Percentiles rank a stretch among this genome's conserved stretches.
Evolutionary conservation across 2,797 vertebrate species (phyloP).

Genomic region (Micrastur ruficollis): DNA sequence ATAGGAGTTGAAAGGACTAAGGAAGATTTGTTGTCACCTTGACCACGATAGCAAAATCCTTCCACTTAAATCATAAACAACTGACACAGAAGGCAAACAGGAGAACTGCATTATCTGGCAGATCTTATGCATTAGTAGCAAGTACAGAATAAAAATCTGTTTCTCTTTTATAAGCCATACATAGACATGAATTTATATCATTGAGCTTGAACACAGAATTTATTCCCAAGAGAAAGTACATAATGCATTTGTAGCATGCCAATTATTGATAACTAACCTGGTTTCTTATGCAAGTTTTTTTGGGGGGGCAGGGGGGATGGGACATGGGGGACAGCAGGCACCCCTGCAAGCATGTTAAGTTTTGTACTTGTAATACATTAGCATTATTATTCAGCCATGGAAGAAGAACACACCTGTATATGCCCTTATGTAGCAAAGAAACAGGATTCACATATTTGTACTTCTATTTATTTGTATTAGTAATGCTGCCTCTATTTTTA

Average conservation of each 20-base stretch:
- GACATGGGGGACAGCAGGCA: not conserved
- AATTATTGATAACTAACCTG: not conserved
- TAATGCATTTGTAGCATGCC: not conserved
- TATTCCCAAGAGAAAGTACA: not conserved
- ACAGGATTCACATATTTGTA: not conserved
- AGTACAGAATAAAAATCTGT: not conserved
- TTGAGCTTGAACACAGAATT: not conserved
- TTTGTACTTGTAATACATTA: not conserved
- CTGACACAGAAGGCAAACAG: not conserved
- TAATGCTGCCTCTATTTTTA: not conserved
- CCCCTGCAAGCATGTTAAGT: not conserved
- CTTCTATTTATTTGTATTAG: not conserved
- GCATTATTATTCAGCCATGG: not conserved
- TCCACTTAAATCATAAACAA: not conserved
- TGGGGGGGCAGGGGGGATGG: no score
- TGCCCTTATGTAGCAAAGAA: not conserved
- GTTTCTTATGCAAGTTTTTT: not conserved
- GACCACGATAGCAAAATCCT: not conserved
- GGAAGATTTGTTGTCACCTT: slow-evolving; percentile 4
- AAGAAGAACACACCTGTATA: not conserved
- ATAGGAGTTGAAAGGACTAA: not conserved
- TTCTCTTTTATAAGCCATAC: not conserved
- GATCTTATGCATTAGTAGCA: not conserved
- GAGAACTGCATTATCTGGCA: not conserved
- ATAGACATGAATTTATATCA: not conserved